Evolutionary conservation across 2,888 invertebrate genomes (phyloP), one percentile per base, ranked within the genome.

Genomic region (Spialia ferax): DNA sequence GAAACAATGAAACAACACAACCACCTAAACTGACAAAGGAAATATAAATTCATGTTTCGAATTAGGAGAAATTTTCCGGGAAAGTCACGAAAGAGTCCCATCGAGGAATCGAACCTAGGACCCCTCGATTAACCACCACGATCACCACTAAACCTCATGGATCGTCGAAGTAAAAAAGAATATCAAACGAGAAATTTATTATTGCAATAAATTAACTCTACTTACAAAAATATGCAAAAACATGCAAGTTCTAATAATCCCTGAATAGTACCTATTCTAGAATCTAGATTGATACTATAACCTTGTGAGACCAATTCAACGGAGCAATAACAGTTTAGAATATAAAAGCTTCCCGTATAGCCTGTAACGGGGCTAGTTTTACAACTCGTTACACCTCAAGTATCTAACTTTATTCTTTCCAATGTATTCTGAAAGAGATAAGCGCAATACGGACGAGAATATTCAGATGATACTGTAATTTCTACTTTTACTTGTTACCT

Each of bases 371-470:
- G 26, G 42, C 68, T 71, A 72, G 70, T 71, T 70, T 61, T 64
- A 71, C 69, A 73, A 70, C 64, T 70, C 69, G 68, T 68, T 70
- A 69, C 71, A 71, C 69, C 67, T 70, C 69, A 54, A 71, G 65
- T 62, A 62, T 60, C 59, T 26, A 65, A 65, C 52, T 65, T 65
- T 65, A 50, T 65, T 65, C 64, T 64, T 57, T 45, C 35, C 32
- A 20, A 59, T 59, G n/a, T 64, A 57, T 57, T 64, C 26, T 65
- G 7, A 26, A 42, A 26, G 26, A 59, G 59, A 65, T 65, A 65
- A 50, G 50, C 22, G n/a, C 13, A n/a, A 23, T 52, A n/a, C 13
- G 4, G 23, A 52, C 48, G 48, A 20, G 20, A 1, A 20, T 48
- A 20, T 52, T 10, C 22, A 52, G 52, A 52, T 52, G 23, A 23